phyloP scores from a whole-genome alignment of 2,113 vertebrate species.

The Rattus rattus region DNA sequence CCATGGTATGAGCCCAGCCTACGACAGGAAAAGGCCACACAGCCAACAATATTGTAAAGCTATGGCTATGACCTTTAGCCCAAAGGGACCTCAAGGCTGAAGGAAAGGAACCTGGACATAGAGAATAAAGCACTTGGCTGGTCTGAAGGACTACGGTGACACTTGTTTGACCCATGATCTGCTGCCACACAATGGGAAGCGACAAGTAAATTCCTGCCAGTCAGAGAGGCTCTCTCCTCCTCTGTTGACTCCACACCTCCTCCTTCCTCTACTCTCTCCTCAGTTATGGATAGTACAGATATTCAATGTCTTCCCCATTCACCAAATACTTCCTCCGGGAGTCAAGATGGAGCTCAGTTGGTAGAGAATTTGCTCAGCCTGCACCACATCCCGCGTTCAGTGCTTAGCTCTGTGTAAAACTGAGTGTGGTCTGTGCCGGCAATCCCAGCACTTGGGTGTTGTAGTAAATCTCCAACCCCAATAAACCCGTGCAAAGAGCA shows the following conservation, averaged over 20 bases:
- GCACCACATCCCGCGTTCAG: neutral
- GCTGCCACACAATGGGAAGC: neutral
- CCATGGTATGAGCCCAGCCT: neutral
- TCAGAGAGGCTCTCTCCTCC: neutral
- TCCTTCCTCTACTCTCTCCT: neutral
- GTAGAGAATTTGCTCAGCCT: too few relatives aligned
- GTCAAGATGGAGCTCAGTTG: too few relatives aligned
- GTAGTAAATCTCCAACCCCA: too few relatives aligned
- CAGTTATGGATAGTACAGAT: neutral
- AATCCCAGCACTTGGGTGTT: neutral
- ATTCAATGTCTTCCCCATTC: neutral
- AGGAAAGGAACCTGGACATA: neutral
- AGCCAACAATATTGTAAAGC: neutral
- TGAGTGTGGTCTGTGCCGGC: too few relatives aligned
- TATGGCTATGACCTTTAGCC: neutral
- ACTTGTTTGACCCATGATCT: neutral
- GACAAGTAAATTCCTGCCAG: neutral
- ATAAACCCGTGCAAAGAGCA: too few relatives aligned
- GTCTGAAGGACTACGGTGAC: neutral
- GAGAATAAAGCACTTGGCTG: neutral
- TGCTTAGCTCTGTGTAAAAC: neutral
- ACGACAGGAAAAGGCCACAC: neutral
- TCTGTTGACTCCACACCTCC: neutral
- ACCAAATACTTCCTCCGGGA: neutral
- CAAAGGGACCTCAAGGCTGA: neutral